Percentiles rank a stretch among this genome's conserved stretches.
phyloP scores from a whole-genome alignment of 1,140 invertebrate genomes.

The Tenebrio molitor region DNA sequence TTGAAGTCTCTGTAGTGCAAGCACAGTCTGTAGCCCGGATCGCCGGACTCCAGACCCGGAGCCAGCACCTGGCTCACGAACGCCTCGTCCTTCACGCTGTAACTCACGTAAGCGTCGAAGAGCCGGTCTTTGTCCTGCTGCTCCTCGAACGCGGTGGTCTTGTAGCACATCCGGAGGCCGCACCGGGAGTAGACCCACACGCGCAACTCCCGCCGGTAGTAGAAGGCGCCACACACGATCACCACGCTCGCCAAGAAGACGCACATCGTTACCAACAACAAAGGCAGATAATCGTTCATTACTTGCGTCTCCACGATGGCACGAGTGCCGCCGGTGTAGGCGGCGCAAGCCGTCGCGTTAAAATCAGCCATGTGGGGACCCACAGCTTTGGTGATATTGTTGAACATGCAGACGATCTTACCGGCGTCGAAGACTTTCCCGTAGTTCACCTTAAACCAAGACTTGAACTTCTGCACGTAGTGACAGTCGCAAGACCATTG shows the following conservation, averaged over 20 bases:
- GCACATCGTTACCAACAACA: slow-evolving; percentile 81
- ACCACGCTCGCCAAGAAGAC: slow-evolving; percentile 80
- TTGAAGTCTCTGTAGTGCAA: slow-evolving; percentile 90
- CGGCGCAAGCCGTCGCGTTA: slow-evolving; percentile 78
- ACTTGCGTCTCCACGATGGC: slow-evolving; percentile 81
- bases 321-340: slow-evolving; percentile 73
- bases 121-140: slow-evolving; percentile 85
- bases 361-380: slow-evolving; percentile 76
- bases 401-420: slow-evolving; percentile 77
- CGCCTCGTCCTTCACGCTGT: slow-evolving; percentile 90
- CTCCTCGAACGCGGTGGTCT: slow-evolving; percentile 81
- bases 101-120: slow-evolving; percentile 93
- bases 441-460: slow-evolving; percentile 81
- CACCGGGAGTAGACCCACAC: slow-evolving; percentile 91
- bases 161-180: slow-evolving; percentile 86
- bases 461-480: slow-evolving; percentile 82
- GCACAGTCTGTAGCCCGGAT: slow-evolving; percentile 84
- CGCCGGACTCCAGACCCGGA: slow-evolving; percentile 82
- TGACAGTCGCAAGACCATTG: slow-evolving; percentile 92
- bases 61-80: slow-evolving; percentile 90
- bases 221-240: slow-evolving; percentile 81
- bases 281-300: slow-evolving; percentile 84
- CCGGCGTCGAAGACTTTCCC: slow-evolving; percentile 81
- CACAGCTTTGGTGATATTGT: slow-evolving; percentile 73
- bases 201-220: slow-evolving; percentile 85